A percentile compares a stretch with the other conserved stretches of the same genome.
Conservation (phyloP, 2,888 invertebrate genomes). For the Drosophila paranaensis region DNA sequence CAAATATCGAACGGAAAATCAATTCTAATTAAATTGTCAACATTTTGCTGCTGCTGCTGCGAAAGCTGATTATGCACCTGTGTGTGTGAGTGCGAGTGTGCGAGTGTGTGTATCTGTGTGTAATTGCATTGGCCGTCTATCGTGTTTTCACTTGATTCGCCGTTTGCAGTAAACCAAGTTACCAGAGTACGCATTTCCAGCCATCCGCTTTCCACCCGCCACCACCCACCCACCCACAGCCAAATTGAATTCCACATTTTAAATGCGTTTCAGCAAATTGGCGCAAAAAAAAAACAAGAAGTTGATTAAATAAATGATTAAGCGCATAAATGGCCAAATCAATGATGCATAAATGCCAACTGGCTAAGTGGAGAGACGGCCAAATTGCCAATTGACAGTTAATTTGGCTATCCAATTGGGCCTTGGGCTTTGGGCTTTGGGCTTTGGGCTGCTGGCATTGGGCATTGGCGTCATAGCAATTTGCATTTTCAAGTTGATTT, state of each 20-base stretch:
- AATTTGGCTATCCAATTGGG: background rate
- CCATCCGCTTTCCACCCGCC: background rate
- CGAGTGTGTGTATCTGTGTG: conserved; percentile 17
- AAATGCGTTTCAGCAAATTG: conserved; percentile 27
- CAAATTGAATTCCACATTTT: conserved; percentile 54
- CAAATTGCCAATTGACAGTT: conserved; percentile 1
- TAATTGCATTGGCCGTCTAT: conserved; percentile 42
- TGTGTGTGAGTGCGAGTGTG: background rate
- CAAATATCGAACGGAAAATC: conserved; percentile 83
- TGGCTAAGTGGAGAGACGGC: background rate
- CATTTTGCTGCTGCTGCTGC: conserved; percentile 51
- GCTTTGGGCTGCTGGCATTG: no score
- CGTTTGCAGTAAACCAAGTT: conserved; percentile 45
- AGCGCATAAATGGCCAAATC: conserved; percentile 16
- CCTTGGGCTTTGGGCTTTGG: no score
- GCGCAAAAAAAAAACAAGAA: conserved; percentile 6
- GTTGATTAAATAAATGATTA: conserved; percentile 23
- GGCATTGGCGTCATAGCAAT: background rate
- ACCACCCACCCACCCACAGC: background rate
- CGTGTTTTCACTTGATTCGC: conserved; percentile 65
- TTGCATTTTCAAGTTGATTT: conserved; percentile 4
- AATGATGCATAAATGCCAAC: conserved; percentile 25
- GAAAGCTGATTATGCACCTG: conserved; percentile 67
- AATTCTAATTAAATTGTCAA: conserved; percentile 83
- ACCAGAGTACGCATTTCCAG: conserved; percentile 10